Evolutionary conservation across 2,797 vertebrate genomes (phyloP).

Genomic region (Manis pentadactyla): DNA sequence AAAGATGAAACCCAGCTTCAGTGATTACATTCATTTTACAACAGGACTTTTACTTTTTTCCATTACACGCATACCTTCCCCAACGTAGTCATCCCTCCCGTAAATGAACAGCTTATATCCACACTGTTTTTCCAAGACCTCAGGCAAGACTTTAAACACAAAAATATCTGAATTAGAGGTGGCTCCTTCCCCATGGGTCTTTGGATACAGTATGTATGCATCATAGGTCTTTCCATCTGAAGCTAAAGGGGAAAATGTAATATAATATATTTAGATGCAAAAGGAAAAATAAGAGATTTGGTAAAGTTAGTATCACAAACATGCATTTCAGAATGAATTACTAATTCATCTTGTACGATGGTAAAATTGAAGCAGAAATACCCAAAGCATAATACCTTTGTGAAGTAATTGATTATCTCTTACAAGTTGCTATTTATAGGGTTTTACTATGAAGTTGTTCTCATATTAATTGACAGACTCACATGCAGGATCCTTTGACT

Average conservation of each 20-base stretch:
- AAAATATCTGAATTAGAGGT: slow-evolving; percentile 90
- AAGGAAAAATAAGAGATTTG: neutral
- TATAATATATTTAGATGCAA: neutral
- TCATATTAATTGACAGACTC: neutral
- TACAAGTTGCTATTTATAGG: neutral
- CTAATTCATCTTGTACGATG: neutral
- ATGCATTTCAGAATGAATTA: neutral
- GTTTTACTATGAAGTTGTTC: neutral
- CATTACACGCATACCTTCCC: slow-evolving; percentile 89
- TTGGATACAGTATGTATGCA: slow-evolving; percentile 93
- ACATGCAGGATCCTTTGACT: neutral
- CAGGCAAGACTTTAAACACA: slow-evolving; percentile 91
- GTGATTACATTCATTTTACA: neutral
- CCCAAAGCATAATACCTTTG: neutral
- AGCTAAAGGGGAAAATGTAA: slow-evolving; percentile 83
- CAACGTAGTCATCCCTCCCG: slow-evolving; percentile 92
- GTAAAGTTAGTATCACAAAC: neutral
- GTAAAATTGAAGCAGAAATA: neutral
- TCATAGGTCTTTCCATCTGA: slow-evolving; percentile 93
- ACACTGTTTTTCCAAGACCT: slow-evolving; percentile 92
- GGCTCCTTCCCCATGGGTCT: slow-evolving; percentile 79
- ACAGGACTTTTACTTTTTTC: neutral
- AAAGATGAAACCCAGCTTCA: neutral
- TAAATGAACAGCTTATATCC: slow-evolving; percentile 95
- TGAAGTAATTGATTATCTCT: neutral